Conservation (phyloP, 2,113 vertebrate species). For the Hydrolagus affinis region DNA sequence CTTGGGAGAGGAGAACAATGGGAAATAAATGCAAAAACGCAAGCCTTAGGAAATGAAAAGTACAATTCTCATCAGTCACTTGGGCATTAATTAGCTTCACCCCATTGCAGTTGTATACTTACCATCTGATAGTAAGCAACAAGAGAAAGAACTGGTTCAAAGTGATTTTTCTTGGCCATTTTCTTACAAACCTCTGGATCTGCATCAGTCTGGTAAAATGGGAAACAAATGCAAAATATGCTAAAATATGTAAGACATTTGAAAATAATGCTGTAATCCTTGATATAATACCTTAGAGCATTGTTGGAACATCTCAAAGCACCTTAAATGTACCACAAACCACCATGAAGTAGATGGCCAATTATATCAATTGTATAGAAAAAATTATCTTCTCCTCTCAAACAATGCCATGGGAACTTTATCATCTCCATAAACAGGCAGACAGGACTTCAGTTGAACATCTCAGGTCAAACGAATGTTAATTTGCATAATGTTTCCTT, state of each 20-base stretch:
- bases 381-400: too few relatives aligned
- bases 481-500: too few relatives aligned
- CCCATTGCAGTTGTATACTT: conserved; percentile 39
- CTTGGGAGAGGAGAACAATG: conserved; percentile 18
- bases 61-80: not conserved
- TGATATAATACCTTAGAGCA: too few relatives aligned
- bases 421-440: too few relatives aligned
- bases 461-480: too few relatives aligned
- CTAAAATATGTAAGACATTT: not conserved
- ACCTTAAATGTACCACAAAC: too few relatives aligned
- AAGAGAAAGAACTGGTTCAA: conserved; percentile 78
- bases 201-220: conserved; percentile 77
- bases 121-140: conserved; percentile 98
- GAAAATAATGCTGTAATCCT: too few relatives aligned
- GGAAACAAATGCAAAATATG: not conserved
- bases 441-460: too few relatives aligned
- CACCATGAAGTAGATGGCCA: too few relatives aligned
- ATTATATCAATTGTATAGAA: too few relatives aligned
- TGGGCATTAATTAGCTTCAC: not conserved
- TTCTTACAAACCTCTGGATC: conserved; percentile 93
- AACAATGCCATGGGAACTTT: too few relatives aligned
- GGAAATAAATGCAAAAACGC: not conserved
- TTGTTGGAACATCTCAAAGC: too few relatives aligned
- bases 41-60: conserved; percentile 32
- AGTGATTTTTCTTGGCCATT: conserved; percentile 84